These are phyloP conservation scores for Nothocercus julius DNA, from an alignment of 2,113 vertebrate species.

Conservation along the genomic window DNA sequence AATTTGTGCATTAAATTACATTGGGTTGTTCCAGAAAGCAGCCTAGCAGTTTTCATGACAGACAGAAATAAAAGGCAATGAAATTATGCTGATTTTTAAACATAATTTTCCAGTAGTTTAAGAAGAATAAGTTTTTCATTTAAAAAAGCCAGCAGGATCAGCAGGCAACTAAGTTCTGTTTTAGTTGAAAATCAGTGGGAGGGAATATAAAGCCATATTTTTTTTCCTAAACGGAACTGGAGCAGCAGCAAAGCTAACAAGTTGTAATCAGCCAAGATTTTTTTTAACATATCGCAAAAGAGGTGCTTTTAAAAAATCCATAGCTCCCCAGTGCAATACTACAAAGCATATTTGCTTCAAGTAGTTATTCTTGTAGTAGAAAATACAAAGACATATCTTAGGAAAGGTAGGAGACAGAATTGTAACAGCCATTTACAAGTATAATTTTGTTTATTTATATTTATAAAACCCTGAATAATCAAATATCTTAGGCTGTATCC, in stretches of 20 bases:
- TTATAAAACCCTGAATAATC: not conserved
- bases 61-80: slow-evolving; percentile 76
- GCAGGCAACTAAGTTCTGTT: slow-evolving; percentile 83
- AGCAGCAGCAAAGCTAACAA: slow-evolving; percentile 78
- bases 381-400: not conserved
- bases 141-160: slow-evolving; percentile 83
- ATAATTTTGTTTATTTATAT: not conserved
- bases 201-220: slow-evolving; percentile 80
- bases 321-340: not conserved
- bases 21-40: slow-evolving; percentile 56
- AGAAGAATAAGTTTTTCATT: slow-evolving; percentile 85
- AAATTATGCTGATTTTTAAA: slow-evolving; percentile 85
- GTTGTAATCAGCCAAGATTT: slow-evolving; percentile 73
- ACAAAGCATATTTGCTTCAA: slow-evolving; percentile 30
- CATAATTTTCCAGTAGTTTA: slow-evolving; percentile 86
- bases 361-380: slow-evolving; percentile 15
- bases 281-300: slow-evolving; percentile 47
- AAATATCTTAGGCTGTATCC: not conserved
- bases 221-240: slow-evolving; percentile 75
- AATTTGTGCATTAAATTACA: slow-evolving; percentile 56
- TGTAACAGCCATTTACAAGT: not conserved
- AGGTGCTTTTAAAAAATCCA: slow-evolving; percentile 45
- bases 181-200: slow-evolving; percentile 84
- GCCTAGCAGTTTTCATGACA: slow-evolving; percentile 69
- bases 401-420: not conserved